Evolutionary conservation across 2,797 vertebrate genomes (phyloP), one percentile per base, ranked within the genome.

Genomic region (Euthynnus affinis): DNA sequence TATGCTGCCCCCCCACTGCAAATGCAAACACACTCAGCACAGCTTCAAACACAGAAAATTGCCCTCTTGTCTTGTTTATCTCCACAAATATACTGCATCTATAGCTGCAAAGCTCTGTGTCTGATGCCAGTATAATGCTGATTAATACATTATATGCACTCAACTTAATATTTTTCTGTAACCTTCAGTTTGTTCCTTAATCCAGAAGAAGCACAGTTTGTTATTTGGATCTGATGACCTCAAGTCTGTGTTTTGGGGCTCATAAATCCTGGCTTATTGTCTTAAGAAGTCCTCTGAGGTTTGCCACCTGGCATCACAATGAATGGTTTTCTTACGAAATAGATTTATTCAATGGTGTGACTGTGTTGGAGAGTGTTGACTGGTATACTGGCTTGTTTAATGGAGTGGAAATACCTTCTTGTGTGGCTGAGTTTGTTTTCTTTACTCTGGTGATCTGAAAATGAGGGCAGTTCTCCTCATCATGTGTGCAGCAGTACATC

Each of bases 261-360:
- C 34, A 80, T 72, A 90, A 92, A 93, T 87, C 86, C 65, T 56
- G 78, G 87, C 87, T 94, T 94, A 94, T 86, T 93, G 84, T 90
- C 83, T 91, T 93, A 94, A 89, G 83, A 88, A 90, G 85, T 83
- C 79, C 75, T 85, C 80, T 76, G 87, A 90, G 87, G 87, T 92
- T 92, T 90, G 80, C 91, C 90, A 92, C 81, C 88, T 92, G 91
- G 85, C 88, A 87, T 78, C 68, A 92, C 90, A 91, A 90, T 84
- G 75, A 80, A 60, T 14, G 61, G 81, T 64, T 84, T 90, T 90
- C 78, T 87, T 89, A 58, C 61, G 71, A 91, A 88, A 85, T 46
- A 86, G 74, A 76, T 84, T 74, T 37, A 51, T 82, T 89, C 58
- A 89, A 66, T 74, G 76, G 68, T 48, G 51, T 60, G 58, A 78